Evolutionary conservation across 2,113 vertebrate genomes (phyloP).

Genomic region (Ammodytes dubius): DNA sequence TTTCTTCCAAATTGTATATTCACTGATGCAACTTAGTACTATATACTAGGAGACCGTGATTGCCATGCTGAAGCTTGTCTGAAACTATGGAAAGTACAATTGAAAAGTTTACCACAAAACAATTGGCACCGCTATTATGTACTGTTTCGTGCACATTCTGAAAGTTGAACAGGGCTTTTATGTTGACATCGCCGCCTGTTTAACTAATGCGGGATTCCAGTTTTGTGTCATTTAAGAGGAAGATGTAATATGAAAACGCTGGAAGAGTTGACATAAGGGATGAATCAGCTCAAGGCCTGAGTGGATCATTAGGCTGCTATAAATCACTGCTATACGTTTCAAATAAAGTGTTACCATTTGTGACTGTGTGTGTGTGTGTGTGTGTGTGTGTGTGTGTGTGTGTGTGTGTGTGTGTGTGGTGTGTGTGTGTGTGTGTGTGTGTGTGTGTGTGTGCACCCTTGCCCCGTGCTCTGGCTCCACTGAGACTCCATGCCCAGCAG

Average conservation of each 20-base stretch:
- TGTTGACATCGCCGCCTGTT: slow-evolving; percentile 26
- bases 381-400: slow-evolving; percentile 24
- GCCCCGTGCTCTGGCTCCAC: slow-evolving; percentile 77
- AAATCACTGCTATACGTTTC: slow-evolving; percentile 69
- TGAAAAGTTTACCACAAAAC: not conserved
- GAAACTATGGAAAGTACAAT: not conserved
- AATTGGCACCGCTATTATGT: not conserved
- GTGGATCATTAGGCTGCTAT: slow-evolving; percentile 59
- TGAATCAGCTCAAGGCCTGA: slow-evolving; percentile 61
- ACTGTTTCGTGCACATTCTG: not conserved
- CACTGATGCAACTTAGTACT: not conserved
- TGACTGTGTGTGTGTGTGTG: slow-evolving; percentile 13
- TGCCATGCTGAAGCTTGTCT: not conserved
- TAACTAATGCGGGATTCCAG: slow-evolving; percentile 36
- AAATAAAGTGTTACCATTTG: slow-evolving; percentile 68
- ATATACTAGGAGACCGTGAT: not conserved
- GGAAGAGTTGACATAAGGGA: slow-evolving; percentile 55
- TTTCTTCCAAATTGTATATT: not conserved
- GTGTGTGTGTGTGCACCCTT: slow-evolving; percentile 13
- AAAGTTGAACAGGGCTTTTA: slow-evolving; percentile 18
- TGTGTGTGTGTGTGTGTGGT: slow-evolving; percentile 59
- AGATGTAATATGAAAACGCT: slow-evolving; percentile 58
- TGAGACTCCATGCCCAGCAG: slow-evolving; percentile 86
- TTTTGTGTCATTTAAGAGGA: slow-evolving; percentile 51
- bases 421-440: slow-evolving; percentile 15